Conservation (phyloP, 2,113 vertebrate species). For the Sturnus vulgaris region DNA sequence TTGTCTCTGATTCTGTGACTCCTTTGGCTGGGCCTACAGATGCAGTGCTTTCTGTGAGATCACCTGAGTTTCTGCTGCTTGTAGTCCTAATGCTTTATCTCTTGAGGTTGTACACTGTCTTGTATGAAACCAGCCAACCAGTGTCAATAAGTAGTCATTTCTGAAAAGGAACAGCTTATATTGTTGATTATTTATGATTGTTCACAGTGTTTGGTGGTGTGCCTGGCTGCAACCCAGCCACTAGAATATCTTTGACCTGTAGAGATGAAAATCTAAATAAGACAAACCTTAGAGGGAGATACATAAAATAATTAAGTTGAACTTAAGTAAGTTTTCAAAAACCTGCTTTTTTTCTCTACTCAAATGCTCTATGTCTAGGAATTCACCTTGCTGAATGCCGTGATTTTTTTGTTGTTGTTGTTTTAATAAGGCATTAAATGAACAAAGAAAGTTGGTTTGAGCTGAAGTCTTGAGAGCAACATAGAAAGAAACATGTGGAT, state of each 20-base stretch:
- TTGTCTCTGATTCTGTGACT: background rate
- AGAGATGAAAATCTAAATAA: background rate
- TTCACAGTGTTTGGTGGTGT: background rate
- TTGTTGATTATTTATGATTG: background rate
- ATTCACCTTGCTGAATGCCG: background rate
- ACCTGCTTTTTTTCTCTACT: background rate
- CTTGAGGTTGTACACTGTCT: background rate
- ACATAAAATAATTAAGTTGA: background rate
- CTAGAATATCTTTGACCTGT: background rate
- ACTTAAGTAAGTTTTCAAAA: background rate
- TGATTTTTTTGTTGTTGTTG: background rate
- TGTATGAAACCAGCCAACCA: background rate
- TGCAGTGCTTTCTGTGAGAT: background rate
- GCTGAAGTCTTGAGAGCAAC: background rate
- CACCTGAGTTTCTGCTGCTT: background rate
- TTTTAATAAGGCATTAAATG: background rate
- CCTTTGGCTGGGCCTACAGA: background rate
- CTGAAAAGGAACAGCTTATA: conserved; percentile 1
- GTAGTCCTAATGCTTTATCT: background rate
- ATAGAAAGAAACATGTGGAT: background rate
- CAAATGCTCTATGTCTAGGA: background rate
- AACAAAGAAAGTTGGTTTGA: background rate
- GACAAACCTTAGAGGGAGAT: background rate
- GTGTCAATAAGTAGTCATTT: conserved; percentile 19
- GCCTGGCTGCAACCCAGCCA: background rate